Percentiles rank a stretch among this genome's conserved stretches.
phyloP scores from a whole-genome alignment of 2,888 invertebrate genomes.

The Dione vanillae region DNA sequence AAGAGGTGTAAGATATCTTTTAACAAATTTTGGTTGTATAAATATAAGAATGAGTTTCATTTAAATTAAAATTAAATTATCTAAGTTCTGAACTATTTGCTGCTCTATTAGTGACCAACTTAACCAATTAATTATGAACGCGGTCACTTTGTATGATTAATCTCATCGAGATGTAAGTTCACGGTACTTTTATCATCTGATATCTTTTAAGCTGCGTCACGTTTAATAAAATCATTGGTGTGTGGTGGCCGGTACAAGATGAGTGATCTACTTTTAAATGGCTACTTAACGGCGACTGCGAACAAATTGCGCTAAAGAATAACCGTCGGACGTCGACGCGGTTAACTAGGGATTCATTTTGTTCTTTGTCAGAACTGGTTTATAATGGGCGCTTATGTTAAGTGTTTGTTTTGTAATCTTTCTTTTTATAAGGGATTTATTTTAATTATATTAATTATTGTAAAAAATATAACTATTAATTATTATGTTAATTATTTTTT shows the following conservation, averaged over 20 bases:
- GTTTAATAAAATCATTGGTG: conserved; percentile 69
- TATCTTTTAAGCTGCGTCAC: conserved; percentile 75
- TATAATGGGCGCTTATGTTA: conserved; percentile 40
- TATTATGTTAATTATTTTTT: too few relatives aligned
- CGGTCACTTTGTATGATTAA: conserved; percentile 65
- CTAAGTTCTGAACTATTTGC: conserved; percentile 13
- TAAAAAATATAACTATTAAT: too few relatives aligned
- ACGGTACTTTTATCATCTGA: conserved; percentile 65
- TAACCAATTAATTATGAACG: conserved; percentile 68
- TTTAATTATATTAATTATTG: neutral
- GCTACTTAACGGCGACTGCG: conserved; percentile 67
- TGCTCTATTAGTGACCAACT: conserved; percentile 48
- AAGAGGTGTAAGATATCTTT: too few relatives aligned
- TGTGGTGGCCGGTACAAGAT: conserved; percentile 57
- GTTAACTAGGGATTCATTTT: conserved; percentile 38
- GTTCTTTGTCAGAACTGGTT: conserved; percentile 48
- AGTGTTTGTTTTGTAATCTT: conserved; percentile 4
- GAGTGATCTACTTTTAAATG: conserved; percentile 73
- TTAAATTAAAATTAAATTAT: neutral
- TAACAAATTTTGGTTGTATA: too few relatives aligned
- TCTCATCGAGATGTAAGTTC: conserved; percentile 68
- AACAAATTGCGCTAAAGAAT: conserved; percentile 67
- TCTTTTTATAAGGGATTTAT: conserved; percentile 13
- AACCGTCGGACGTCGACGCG: conserved; percentile 49
- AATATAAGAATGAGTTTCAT: too few relatives aligned